Percentiles rank a stretch among this genome's conserved stretches.
Conservation (phyloP, 1,140 invertebrate species). For the Drosophila yakuba region DNA sequence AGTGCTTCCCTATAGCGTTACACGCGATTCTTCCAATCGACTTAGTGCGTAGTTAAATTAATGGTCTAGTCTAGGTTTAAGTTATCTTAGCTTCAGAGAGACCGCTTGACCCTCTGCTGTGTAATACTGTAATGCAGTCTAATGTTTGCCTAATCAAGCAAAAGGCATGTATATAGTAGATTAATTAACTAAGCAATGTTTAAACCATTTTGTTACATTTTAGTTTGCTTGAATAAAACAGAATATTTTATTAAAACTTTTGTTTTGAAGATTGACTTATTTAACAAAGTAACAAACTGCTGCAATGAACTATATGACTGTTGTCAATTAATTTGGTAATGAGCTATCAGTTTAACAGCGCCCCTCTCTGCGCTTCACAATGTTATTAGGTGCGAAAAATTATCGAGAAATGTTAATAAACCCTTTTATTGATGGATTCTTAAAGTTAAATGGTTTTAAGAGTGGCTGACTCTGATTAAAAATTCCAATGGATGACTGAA, state of each 20-base stretch:
- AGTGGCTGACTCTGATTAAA: too few species aligned
- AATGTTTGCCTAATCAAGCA: conserved; percentile 34
- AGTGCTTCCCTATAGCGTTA: conserved; percentile 72
- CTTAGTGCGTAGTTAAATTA: conserved; percentile 71
- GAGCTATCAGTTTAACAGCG: not conserved
- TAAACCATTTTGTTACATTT: conserved; percentile 75
- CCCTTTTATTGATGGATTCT: too few species aligned
- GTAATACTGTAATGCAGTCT: conserved; percentile 59
- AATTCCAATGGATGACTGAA: not conserved
- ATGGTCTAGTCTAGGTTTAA: conserved; percentile 78
- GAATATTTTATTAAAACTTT: conserved; percentile 33
- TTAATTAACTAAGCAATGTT: conserved; percentile 56
- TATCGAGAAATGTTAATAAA: too few species aligned
- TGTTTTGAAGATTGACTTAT: not conserved
- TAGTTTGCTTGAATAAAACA: conserved; percentile 75
- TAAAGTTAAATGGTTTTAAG: too few species aligned
- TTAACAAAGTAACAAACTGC: not conserved
- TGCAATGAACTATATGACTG: too few species aligned
- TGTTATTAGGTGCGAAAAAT: not conserved
- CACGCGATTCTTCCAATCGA: conserved; percentile 56
- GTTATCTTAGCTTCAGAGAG: conserved; percentile 38
- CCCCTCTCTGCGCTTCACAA: not conserved
- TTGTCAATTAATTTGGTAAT: not conserved
- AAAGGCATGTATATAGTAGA: conserved; percentile 49
- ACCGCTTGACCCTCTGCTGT: conserved; percentile 41